Conservation (phyloP, 2,797 vertebrate species). For the Gouania willdenowi region DNA sequence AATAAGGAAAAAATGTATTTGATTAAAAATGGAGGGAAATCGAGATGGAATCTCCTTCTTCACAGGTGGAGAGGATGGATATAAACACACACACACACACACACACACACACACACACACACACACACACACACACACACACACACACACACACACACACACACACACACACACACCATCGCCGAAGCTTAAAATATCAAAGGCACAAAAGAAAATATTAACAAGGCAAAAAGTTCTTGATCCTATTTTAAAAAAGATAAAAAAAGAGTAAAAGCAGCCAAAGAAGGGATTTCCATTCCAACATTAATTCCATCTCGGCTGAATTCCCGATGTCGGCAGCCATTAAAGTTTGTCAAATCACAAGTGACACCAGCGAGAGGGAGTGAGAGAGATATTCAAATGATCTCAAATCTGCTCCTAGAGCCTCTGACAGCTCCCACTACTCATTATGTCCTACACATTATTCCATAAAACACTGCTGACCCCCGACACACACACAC, state of each 20-base stretch:
- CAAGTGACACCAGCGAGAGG: constrained; percentile 54
- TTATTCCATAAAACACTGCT: constrained; percentile 60
- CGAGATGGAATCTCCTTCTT: constrained; percentile 15
- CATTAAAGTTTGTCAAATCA: constrained; percentile 76
- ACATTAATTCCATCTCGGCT: constrained; percentile 61
- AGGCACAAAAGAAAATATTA: constrained; percentile 53
- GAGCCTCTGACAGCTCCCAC: constrained; percentile 61
- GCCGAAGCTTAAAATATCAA: constrained; percentile 40
- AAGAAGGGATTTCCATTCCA: constrained; percentile 60
- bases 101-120: background rate
- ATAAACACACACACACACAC: constrained; percentile 5
- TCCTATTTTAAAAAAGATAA: no score
- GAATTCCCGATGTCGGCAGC: constrained; percentile 61
- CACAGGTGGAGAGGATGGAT: constrained; percentile 31
- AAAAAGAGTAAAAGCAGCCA: no score
- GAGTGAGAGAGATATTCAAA: constrained; percentile 75
- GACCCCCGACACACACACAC: constrained; percentile 20
- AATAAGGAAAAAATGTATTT: constrained; percentile 5
- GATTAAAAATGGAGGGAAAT: constrained; percentile 33
- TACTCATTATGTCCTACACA: constrained; percentile 74
- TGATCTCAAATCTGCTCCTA: constrained; percentile 64
- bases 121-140: no score
- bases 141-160: no score
- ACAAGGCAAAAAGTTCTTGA: constrained; percentile 59
- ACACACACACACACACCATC: background rate